Base-by-base conservation (phyloP, 2,797 vertebrate genomes). In the Galago senegalensis region DNA sequence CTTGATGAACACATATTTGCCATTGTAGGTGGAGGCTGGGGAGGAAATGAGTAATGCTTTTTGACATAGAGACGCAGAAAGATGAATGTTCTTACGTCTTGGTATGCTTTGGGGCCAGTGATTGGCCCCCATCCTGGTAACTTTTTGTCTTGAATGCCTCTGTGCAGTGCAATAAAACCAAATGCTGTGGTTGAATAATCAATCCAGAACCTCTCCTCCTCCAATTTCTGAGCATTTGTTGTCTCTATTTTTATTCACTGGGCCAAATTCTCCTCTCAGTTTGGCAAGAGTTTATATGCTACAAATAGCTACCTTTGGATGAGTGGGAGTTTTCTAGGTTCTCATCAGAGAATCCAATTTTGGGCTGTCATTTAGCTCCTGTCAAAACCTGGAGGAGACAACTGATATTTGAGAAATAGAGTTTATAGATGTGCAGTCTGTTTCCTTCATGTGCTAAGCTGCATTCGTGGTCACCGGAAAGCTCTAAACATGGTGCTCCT, bases 281-380 rank as follows among this genome's bases (percentile, higher is more conserved):
- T 89, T 94, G 89, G 89, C 77, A 90, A 93, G 89, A 91, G 65
- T 94, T 95, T 96, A 49, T 46, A 46, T 88, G 49, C 87, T 95
- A 90, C 79, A 91, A 92, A 96, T 94, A 97, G 89, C 79, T 95
- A 69, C 23, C 80, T 23, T 94, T 95, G 94, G 96, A 90, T 72
- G 84, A 96, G 53, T 94, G 86, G 89, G 97, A 95, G 94, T 95
- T 94, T 98, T 94, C 87, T 82, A 86, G 80, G 82, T 63, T 87
- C 31, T 96, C 81, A 82, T 65, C 60, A 85, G 85, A 94, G 95
- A 97, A 94, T 94, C 49, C 81, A 94, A 72, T 97, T 97, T 93
- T 34, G 69, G 84, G 43, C 63, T 95, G 81, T 95, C 94, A 90
- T 87, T 97, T 91, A 92, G 91, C 53, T 91, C 63, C 72, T 93